Evolutionary conservation across 2,113 vertebrate genomes (phyloP), one percentile per base, ranked within the genome.

Genomic region (Vireo altiloquus): DNA sequence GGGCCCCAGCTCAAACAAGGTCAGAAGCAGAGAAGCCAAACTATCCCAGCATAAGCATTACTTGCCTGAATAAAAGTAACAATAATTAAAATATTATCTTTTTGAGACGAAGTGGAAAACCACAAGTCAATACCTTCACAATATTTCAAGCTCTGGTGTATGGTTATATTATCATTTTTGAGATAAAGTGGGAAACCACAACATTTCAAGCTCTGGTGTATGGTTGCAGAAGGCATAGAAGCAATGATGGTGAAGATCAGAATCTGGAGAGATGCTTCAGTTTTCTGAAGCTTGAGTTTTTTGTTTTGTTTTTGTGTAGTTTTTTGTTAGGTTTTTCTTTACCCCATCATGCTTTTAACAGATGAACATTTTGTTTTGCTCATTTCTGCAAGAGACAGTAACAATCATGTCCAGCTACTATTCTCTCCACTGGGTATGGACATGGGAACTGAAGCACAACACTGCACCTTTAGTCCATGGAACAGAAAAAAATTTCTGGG

Each of bases 371-470:
- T 78, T 28, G 3, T 6, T 69, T 77, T 33, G 5, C 8, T 4
- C 18, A 30, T 81, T 72, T 77, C 23, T 42, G 4, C 39, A 54
- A 50, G n/a, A 39, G 28, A 63, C 22, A 27, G 11, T 37, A 65
- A 66, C 4, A 11, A 11, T 37, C 23, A 39, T 0, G 0, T 35
- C 57, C 57, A 40, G 9, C 8, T 22, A 6, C 11, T 44, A 2
- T 24, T 49, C 9, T n/a, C 24, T 57, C 30, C 11, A 6, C 53
- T 57, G 3, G 3, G 12, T 40, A 60, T 12, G 5, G n/a, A n/a
- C 2, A 20, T 3, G 11, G 1, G 10, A 94, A 64, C 18, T 70
- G 44, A 80, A 57, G 27, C 12, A 33, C 15, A 63, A 8, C 2
- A 22, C 25, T 74, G 6, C 5, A 17, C 25, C 25, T 71, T 82